Evolutionary conservation across 2,888 invertebrate genomes (phyloP), one percentile per base, ranked within the genome.

Genomic region (Leistus spinibarbis): DNA sequence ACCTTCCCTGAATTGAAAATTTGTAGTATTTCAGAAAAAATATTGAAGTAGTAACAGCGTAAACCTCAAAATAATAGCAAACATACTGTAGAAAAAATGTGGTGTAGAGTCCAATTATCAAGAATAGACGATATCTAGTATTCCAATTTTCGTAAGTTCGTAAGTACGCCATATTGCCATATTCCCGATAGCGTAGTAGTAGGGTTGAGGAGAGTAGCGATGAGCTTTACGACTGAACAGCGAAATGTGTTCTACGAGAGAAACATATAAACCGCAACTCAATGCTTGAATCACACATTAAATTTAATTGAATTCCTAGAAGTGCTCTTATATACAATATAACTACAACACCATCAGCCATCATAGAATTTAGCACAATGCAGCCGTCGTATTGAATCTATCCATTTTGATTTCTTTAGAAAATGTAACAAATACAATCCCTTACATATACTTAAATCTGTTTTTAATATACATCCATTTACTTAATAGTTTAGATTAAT

Each of bases 241-340:
- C 20, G 60, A 60, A 60, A 60, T 57, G 57, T 57, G 57, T 57
- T 7, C 7, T 57, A 57, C n/a, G 17, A 60, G 60, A 60, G 60
- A 20, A 60, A 60, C 19, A 19, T 60, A 60, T 60, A 60, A 60
- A 60, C 60, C 60, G 22, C 57, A 13, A 57, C 17, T 57, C 57
- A 57, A 57, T 19, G 57, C 10, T 5, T 19, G 57, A 19, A 17
- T 60, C 60, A 60, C 17, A 60, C 60, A 60, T 60, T 60, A 60
- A 60, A 60, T 60, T 60, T 60, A 60, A 60, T 60, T 60, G 60
- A 60, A 60, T 60, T 60, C 20, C 40, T 40, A 40, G 40, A 40
- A 40, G 40, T 40, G 40, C 40, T 40, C 40, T 40, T 40, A 40
- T n/a, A n/a, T 40, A 40, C 40, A 40, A 40, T 40, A 40, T 40